Percentiles rank a stretch among this genome's conserved stretches.
Conservation (phyloP, 2,888 invertebrate species). For the Spilarctia lutea region DNA sequence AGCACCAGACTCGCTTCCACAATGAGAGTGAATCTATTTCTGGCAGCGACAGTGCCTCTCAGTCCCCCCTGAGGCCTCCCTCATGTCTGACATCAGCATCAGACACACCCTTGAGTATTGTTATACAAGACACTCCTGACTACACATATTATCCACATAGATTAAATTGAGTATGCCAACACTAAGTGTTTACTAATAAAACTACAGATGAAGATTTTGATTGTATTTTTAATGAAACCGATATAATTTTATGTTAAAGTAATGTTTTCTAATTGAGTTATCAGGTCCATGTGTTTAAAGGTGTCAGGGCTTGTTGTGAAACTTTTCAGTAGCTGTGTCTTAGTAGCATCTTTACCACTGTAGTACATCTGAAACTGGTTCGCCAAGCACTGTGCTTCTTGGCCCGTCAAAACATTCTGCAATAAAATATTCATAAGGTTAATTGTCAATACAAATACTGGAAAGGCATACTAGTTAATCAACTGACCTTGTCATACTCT, state of each 20-base stretch:
- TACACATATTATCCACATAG: slow-evolving; percentile 75
- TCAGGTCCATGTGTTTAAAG: slow-evolving; percentile 94
- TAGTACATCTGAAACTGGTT: slow-evolving; percentile 96
- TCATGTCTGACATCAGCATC: slow-evolving; percentile 23
- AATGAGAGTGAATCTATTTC: slow-evolving; percentile 15
- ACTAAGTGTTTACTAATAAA: slow-evolving; percentile 5
- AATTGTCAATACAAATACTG: not conserved
- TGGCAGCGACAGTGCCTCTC: slow-evolving; percentile 17
- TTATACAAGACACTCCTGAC: slow-evolving; percentile 66
- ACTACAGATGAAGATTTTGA: not conserved
- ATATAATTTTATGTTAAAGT: slow-evolving; percentile 60
- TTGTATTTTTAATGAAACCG: not conserved
- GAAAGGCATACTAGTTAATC: not conserved
- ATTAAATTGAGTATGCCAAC: slow-evolving; percentile 56
- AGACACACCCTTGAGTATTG: slow-evolving; percentile 33
- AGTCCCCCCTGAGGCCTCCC: slow-evolving; percentile 16
- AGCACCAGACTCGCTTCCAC: slow-evolving; percentile 28
- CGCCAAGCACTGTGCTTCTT: slow-evolving; percentile 94
- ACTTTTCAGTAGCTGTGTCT: slow-evolving; percentile 87
- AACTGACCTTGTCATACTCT: slow-evolving; percentile 90
- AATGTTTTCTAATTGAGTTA: slow-evolving; percentile 91
- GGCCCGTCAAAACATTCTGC: slow-evolving; percentile 89
- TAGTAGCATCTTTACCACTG: slow-evolving; percentile 87
- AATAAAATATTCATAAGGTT: slow-evolving; percentile 26
- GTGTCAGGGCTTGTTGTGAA: slow-evolving; percentile 91